Evolutionary conservation across 2,113 vertebrate genomes (phyloP).

Genomic region (Tonatia bakeri): DNA sequence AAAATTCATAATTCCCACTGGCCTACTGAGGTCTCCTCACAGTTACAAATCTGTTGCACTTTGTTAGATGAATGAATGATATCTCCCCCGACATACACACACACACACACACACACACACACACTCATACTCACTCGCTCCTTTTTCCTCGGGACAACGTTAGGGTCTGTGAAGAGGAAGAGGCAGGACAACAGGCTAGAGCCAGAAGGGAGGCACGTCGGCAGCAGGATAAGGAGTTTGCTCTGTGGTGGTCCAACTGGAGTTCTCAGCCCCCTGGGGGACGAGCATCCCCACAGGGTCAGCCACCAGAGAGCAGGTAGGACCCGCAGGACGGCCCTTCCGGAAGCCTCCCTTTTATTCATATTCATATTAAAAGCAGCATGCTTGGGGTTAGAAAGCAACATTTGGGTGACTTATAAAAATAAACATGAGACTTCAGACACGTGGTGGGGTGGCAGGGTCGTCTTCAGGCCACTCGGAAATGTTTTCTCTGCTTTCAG

Average conservation of each 20-base stretch:
- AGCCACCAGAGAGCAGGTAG: background rate
- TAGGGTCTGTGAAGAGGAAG: background rate
- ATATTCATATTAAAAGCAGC: background rate
- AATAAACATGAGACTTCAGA: background rate
- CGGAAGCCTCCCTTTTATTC: background rate
- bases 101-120: background rate
- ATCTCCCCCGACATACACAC: background rate
- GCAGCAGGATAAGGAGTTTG: background rate
- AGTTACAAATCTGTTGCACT: background rate
- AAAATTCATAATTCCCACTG: background rate
- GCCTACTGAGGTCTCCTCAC: background rate
- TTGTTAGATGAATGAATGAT: background rate
- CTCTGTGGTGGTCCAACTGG: background rate
- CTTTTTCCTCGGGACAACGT: background rate
- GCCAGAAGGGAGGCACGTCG: background rate
- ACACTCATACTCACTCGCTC: background rate
- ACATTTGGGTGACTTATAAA: background rate
- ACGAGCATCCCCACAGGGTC: background rate
- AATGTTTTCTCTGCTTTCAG: background rate
- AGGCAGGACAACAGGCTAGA: background rate
- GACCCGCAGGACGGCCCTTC: background rate
- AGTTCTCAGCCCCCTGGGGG: rapidly evolving
- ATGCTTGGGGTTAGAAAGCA: background rate
- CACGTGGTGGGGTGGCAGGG: too few species aligned
- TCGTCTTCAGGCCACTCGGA: background rate